Percentiles rank a stretch among this genome's conserved stretches.
Conservation (phyloP, 2,888 invertebrate genomes). For the Colletes collaris region DNA sequence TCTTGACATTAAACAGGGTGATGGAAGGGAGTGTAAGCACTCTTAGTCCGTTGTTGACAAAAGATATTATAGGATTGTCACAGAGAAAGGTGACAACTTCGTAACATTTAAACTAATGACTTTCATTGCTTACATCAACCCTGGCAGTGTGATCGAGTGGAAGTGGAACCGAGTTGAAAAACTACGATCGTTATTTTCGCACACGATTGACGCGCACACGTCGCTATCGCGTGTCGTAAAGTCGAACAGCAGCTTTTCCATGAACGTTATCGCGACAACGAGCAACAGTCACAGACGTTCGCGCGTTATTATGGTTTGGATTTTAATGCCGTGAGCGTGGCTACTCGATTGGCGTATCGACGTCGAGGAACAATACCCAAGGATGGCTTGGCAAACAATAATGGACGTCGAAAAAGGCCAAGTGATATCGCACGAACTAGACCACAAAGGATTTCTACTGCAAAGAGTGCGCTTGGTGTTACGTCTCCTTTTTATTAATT, state of each 20-base stretch:
- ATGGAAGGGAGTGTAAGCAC: too few species aligned
- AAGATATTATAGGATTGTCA: too few species aligned
- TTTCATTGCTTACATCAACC: too few species aligned
- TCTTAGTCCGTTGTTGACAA: too few species aligned
- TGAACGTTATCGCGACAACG: constrained; percentile 72
- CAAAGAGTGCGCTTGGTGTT: neutral
- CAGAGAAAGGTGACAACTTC: too few species aligned
- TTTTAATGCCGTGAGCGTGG: constrained; percentile 65
- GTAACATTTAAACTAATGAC: too few species aligned
- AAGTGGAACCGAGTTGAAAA: neutral
- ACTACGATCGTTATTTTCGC: constrained; percentile 22
- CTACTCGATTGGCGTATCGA: constrained; percentile 30
- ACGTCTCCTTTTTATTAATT: neutral
- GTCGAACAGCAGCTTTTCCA: constrained; percentile 68
- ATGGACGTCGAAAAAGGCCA: neutral
- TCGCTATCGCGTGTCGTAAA: constrained; percentile 70
- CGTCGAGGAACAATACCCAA: neutral
- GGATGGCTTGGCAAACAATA: constrained; percentile 10
- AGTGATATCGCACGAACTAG: neutral
- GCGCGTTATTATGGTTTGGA: constrained; percentile 71
- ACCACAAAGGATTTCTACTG: neutral
- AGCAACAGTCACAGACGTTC: constrained; percentile 58
- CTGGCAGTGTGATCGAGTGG: neutral
- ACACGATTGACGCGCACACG: constrained; percentile 13
- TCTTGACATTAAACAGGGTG: too few species aligned